Conservation (phyloP, 2,888 invertebrate species). For the Chesias legatella region DNA sequence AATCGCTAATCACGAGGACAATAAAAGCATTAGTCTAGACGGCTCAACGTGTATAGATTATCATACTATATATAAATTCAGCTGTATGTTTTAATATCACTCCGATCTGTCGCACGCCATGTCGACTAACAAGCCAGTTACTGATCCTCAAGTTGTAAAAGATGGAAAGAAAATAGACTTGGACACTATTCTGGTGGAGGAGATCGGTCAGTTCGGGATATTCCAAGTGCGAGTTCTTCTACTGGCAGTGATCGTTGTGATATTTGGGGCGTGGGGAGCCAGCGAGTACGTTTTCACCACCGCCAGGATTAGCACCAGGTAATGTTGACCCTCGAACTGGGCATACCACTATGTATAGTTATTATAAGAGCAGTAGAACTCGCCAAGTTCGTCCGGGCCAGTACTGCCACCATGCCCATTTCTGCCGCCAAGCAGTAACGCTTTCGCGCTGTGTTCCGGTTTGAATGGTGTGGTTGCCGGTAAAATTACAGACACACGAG, state of each 20-base stretch:
- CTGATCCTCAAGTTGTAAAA: background rate
- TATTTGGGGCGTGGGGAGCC: conserved; percentile 52
- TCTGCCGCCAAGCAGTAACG: too few species aligned
- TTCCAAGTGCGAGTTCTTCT: conserved; percentile 50
- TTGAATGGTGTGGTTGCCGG: too few species aligned
- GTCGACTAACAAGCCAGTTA: background rate
- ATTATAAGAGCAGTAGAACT: too few species aligned
- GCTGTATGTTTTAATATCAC: too few species aligned
- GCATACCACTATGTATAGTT: too few species aligned
- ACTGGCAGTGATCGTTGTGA: conserved; percentile 40
- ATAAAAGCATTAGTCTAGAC: background rate
- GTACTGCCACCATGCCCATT: too few species aligned
- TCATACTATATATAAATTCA: too few species aligned
- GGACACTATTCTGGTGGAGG: conserved; percentile 55
- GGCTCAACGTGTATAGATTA: background rate
- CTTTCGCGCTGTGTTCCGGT: too few species aligned
- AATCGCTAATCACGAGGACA: too few species aligned
- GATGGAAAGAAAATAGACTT: conserved; percentile 39
- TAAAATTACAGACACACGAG: too few species aligned
- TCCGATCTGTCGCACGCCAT: background rate
- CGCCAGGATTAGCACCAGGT: conserved; percentile 61
- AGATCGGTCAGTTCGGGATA: conserved; percentile 61
- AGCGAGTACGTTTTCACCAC: conserved; percentile 64
- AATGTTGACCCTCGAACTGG: conserved; percentile 1
- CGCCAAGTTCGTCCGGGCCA: too few species aligned